Evolutionary conservation across 1,140 invertebrate species (phyloP), one percentile per base, ranked within the genome.

Genomic region (Drosophila santomea): DNA sequence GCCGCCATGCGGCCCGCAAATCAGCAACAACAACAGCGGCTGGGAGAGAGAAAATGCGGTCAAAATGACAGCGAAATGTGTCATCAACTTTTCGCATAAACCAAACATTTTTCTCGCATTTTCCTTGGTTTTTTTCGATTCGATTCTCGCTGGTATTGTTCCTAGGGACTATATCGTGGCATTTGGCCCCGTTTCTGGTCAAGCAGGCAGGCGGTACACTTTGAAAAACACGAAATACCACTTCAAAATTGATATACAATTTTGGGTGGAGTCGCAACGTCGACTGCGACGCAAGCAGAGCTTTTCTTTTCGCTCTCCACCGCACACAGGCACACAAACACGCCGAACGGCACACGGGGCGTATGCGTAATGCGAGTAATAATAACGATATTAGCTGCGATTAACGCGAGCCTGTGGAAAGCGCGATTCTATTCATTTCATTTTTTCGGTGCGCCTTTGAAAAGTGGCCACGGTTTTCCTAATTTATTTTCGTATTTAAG

Each of bases 101-200:
- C 76, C 81, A 89, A 91, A 80, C 90, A 91, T 91, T 91, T 91
- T 91, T 80, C 84, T 91, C 81, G 90, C 90, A 91, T 91, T 91
- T 91, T 91, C 84, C 78, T 74, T 74, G 81, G 69, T 10, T 86
- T 63, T 77, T 55, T 41, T 63, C 48, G 48, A 51, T 51, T 57
- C 60, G 72, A 44, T 62, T 73, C 56, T 74, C 56, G 44, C 56
- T 55, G 54, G 55, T 54, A 58, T 71, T 45, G 32, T 15, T 14
- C 43, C 23, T 69, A 52, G 48, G 25, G 57, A 56, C 47, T 74
- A 47, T 73, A 45, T 59, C 39, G 56, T 25, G 43, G 28, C 51
- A 71, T 45, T 71, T 61, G 59, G 50, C 51, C 50, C 35, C 66
- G 47, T 52, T 61, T 52, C 1, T 38, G 52, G 60, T 74, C 56